Percentiles rank a stretch among this genome's conserved stretches.
Evolutionary conservation across 37 sponge, comb jelly and placozoan species (phyloP).

Genomic region (Spongia lamella): DNA sequence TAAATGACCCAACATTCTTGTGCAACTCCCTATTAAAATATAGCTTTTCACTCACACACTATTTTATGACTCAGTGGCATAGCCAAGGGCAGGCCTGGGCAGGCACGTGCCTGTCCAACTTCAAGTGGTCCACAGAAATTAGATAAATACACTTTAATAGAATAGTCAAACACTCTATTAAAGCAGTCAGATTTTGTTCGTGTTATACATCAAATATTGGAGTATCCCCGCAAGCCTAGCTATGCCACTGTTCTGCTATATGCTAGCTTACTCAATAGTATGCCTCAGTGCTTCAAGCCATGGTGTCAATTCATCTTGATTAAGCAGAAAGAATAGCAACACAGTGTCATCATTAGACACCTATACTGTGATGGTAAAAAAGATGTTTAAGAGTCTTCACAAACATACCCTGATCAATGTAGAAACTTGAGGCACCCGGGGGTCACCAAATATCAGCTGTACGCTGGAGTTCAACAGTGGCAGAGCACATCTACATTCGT

Average conservation of each 20-base stretch:
- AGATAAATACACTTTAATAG: no score
- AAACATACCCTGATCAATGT: conserved; percentile 32
- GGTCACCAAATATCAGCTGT: conserved; percentile 18
- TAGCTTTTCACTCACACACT: no score
- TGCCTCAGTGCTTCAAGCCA: conserved; percentile 45
- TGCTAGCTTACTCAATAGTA: conserved; percentile 32
- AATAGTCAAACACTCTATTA: no score
- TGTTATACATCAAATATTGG: no score
- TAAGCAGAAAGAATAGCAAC: conserved; percentile 32
- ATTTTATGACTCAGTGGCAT: no score
- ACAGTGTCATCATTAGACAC: conserved; percentile 56
- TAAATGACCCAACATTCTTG: neutral
- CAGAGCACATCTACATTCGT: conserved; percentile 58
- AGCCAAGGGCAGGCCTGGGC: neutral
- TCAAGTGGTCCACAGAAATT: no score
- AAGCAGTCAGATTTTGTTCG: no score
- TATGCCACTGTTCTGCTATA: neutral
- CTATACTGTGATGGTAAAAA: neutral
- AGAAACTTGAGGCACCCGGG: conserved; percentile 26
- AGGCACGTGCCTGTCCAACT: no score
- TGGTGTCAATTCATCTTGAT: conserved; percentile 27
- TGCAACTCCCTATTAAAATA: neutral
- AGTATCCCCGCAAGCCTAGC: neutral
- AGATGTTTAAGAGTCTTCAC: neutral
- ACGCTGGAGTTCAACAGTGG: conserved; percentile 54